Percentiles rank a stretch among this genome's conserved stretches.
Conservation (phyloP, 2,113 vertebrate species). For the Uropsilus gracilis region DNA sequence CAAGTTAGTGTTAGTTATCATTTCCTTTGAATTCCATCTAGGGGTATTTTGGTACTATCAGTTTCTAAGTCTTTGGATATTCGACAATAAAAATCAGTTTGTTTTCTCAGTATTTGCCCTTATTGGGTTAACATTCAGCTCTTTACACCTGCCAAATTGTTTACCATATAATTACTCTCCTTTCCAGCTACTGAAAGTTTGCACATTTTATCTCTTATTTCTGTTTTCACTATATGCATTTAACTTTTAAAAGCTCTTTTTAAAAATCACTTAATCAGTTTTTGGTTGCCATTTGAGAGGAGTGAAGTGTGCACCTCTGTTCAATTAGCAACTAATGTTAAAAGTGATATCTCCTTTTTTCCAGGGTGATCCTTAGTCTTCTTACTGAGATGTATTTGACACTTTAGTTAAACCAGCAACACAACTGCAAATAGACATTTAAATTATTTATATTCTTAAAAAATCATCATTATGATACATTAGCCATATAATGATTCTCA, state of each 20-base stretch:
- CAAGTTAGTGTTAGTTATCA: neutral
- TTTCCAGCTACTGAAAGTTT: neutral
- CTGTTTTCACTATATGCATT: neutral
- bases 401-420: neutral
- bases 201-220: neutral
- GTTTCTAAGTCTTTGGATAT: neutral
- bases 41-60: neutral
- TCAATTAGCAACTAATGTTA: neutral
- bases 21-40: neutral
- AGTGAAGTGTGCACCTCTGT: neutral
- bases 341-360: neutral
- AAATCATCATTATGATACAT: neutral
- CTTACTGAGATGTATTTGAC: conserved; percentile 4
- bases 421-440: neutral
- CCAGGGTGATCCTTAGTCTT: neutral
- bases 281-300: conserved; percentile 4
- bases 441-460: neutral
- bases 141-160: neutral
- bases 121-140: neutral
- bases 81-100: neutral
- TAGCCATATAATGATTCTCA: neutral
- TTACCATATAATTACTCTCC: neutral
- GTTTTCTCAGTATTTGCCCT: neutral
- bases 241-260: neutral
- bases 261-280: neutral